Base-by-base conservation (phyloP, 92 coral and sea anemone species). In the Parazoanthus darwini region DNA sequence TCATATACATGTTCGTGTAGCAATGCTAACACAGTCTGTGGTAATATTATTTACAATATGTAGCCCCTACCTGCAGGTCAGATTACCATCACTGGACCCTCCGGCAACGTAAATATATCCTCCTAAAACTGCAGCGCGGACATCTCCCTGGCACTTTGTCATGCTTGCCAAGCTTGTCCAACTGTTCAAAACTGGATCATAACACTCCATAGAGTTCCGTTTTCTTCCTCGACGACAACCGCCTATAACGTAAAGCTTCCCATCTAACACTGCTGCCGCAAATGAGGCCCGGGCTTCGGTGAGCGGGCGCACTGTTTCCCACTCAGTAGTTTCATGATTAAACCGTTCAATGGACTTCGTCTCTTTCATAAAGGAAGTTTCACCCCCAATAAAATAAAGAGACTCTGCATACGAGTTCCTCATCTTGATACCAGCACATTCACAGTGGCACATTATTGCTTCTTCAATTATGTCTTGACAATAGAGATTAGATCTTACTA, bases 51-150 rank as follows among this genome's bases (percentile, higher is more conserved):
- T 7, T 6, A 10, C 8, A 48, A 7, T 15, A 54, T 88, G 33
- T 71, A 39, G 44, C 16, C 43, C 91, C 87, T 88, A 97, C 99
- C 96, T 97, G 93, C 99, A 95, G 1, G 99, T 97, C 79, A 94
- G 87, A 58, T 93, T 95, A 7, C 99, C 94, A 80, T 94, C 96
- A 74, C 98, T 95, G 35, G 98, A 95, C 15, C 99, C 99, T 33
- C 99, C 99, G n/a, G 99, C 99, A 79, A 97, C 94, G 63, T 95
- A 97, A 86, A 97, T 97, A 33, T 91, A 91, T n/a, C 96, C 98
- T 23, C 91, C 95, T 58, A 97, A 92, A 6, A 97, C 99, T 36
- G 98, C 97, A 11, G 99, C 99, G 13, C 96, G 93, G 91, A 94
- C 94, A 51, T 97, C 99, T 50, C 99, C 99, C 77, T 97, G 96